These are phyloP conservation scores for Mesocricetus auratus DNA, from an alignment of 2,113 vertebrate genomes.

Conservation along the genomic window DNA sequence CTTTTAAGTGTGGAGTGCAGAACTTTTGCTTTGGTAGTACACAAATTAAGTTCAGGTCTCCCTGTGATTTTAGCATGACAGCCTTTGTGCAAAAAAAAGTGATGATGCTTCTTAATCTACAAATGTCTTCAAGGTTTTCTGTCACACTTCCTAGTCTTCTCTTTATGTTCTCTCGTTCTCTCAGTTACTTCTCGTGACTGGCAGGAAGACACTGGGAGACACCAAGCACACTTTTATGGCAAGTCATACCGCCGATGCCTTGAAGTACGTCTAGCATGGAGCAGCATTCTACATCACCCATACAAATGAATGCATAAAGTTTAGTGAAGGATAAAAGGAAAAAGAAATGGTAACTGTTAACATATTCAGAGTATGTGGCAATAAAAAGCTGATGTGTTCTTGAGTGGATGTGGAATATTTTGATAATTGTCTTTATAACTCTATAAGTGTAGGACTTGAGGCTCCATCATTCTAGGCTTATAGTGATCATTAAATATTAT, in stretches of 20 bases:
- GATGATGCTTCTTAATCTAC: neutral
- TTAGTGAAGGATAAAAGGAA: neutral
- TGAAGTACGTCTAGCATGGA: neutral
- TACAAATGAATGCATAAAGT: neutral
- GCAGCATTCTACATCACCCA: neutral
- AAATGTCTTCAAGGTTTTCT: neutral
- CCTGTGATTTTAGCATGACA: neutral
- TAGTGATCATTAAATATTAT: neutral
- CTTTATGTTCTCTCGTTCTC: neutral
- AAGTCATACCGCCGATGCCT: rapidly evolving
- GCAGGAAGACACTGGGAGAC: neutral
- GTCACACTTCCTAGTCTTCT: neutral
- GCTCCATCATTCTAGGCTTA: neutral
- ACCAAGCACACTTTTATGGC: neutral
- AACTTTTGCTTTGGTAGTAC: neutral
- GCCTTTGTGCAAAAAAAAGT: neutral
- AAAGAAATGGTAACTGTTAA: neutral
- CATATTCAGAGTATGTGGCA: neutral
- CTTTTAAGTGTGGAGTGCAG: neutral
- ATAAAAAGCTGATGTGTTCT: neutral
- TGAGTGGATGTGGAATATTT: neutral
- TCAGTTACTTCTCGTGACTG: neutral
- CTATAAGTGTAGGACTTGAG: neutral
- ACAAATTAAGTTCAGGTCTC: neutral
- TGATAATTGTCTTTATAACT: neutral